Percentiles rank a stretch among this genome's conserved stretches.
Conservation (phyloP, 1,140 invertebrate species). For the Bombus pyrosoma region DNA sequence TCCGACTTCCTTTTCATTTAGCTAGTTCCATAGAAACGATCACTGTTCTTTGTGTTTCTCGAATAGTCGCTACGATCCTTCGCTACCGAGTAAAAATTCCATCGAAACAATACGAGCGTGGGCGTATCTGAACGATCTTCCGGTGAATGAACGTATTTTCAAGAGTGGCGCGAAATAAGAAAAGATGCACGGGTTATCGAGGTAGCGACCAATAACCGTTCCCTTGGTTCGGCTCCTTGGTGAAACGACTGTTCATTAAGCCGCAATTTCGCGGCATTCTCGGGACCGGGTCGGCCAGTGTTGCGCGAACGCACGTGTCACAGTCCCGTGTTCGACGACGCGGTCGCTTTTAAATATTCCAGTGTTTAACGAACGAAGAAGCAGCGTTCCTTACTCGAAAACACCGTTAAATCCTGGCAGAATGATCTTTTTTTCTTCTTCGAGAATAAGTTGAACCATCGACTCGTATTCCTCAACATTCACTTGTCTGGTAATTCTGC, state of each 20-base stretch:
- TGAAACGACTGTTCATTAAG: conserved; percentile 36
- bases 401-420: neutral
- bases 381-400: neutral
- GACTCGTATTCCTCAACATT: neutral
- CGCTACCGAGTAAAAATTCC: too few species aligned
- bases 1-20: too few species aligned
- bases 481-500: neutral
- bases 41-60: too few species aligned
- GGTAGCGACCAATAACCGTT: too few species aligned
- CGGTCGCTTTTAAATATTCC: conserved; percentile 44
- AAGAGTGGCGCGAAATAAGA: too few species aligned
- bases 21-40: too few species aligned
- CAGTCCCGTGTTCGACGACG: conserved; percentile 18
- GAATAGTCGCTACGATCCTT: too few species aligned
- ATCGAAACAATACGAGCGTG: too few species aligned
- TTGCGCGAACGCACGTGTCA: conserved; percentile 22
- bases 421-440: neutral
- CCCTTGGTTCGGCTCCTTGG: neutral
- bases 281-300: neutral
- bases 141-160: too few species aligned
- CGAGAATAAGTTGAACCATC: neutral
- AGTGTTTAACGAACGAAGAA: conserved; percentile 30
- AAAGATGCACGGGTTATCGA: conserved; percentile 3
- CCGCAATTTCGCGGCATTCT: conserved; percentile 26
- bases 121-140: too few species aligned